These are phyloP conservation scores for Pelochelys cantorii DNA, from an alignment of 2,797 vertebrate species.

Conservation along the genomic window DNA sequence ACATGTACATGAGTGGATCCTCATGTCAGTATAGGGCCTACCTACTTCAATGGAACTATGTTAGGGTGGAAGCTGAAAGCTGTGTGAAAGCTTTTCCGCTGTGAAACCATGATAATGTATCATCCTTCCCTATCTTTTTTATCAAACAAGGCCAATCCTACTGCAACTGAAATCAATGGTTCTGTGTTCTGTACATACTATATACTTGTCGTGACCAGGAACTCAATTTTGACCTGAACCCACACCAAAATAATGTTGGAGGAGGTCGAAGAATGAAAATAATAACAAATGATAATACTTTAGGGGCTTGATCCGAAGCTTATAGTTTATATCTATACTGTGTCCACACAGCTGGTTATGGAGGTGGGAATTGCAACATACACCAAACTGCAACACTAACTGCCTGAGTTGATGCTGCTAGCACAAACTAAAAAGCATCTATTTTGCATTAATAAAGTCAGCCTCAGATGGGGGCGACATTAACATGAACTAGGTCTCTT, in stretches of 20 bases:
- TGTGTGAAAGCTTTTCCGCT: no score
- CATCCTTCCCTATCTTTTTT: background rate
- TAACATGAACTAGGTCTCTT: background rate
- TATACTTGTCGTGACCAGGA: background rate
- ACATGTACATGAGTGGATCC: background rate
- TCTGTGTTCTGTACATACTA: fast-evolving
- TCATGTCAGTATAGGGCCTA: background rate
- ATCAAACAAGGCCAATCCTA: background rate
- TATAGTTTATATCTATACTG: background rate
- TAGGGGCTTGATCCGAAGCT: background rate
- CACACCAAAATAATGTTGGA: background rate
- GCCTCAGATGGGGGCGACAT: background rate
- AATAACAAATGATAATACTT: fast-evolving
- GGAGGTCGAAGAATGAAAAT: background rate
- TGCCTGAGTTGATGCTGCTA: background rate
- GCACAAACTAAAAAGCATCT: background rate
- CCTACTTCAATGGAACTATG: background rate
- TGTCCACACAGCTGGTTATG: background rate
- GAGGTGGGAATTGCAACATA: background rate
- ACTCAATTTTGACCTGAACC: background rate
- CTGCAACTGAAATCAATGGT: background rate
- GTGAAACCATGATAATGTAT: no score
- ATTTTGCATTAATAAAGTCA: background rate
- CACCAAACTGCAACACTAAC: background rate
- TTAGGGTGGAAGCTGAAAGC: background rate